Evolutionary conservation across 2,113 vertebrate species (phyloP).

Genomic region (Zosterops pallidus): DNA sequence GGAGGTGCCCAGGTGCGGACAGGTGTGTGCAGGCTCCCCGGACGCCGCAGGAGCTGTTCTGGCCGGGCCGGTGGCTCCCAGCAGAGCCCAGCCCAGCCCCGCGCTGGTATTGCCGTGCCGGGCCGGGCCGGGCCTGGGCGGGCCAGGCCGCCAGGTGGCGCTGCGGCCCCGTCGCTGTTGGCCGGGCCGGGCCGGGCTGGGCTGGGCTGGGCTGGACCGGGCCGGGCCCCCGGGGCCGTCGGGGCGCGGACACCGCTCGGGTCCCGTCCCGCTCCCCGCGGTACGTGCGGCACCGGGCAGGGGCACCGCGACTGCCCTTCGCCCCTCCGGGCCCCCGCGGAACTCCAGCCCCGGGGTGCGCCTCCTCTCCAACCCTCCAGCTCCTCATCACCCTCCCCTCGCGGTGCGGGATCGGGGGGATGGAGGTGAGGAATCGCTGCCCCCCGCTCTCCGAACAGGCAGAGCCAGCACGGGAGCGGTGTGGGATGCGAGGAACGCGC

Average conservation of each 20-base stretch:
- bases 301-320: too few relatives aligned
- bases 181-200: not conserved
- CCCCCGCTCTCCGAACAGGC: not conserved
- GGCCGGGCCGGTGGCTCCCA: not conserved
- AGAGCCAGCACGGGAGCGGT: not conserved
- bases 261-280: not conserved
- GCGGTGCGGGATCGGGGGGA: accelerated
- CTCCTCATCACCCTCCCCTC: not conserved
- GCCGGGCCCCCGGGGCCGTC: not conserved
- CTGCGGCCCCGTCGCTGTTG: too few relatives aligned
- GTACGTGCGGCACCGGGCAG: not conserved
- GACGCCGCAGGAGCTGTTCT: not conserved
- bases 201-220: not conserved
- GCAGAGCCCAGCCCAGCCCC: not conserved
- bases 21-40: not conserved
- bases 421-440: not conserved
- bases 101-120: accelerated
- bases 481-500: not conserved
- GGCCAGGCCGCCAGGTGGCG: not conserved
- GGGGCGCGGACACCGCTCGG: not conserved
- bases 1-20: not conserved
- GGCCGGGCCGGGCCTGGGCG: accelerated
- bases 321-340: not conserved
- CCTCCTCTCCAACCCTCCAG: accelerated
- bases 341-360: not conserved